phyloP scores from a whole-genome alignment of 2,888 invertebrate genomes.

The Drosophila barbarae region DNA sequence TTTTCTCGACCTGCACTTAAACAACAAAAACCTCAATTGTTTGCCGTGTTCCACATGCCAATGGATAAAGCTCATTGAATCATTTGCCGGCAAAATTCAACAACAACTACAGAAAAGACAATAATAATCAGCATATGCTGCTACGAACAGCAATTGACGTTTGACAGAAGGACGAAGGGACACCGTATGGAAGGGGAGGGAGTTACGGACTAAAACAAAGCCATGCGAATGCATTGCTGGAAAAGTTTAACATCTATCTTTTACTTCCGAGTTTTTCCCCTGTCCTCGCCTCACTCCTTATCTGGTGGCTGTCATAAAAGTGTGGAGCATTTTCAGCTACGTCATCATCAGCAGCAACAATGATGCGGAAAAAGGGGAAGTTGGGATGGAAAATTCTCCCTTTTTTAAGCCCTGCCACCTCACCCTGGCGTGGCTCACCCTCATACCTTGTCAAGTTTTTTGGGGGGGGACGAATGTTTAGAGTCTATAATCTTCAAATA shows the following conservation, averaged over 20 bases:
- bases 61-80: conserved; percentile 65
- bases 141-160: conserved; percentile 52
- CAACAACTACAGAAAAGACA: conserved; percentile 28
- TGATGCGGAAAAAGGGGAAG: conserved; percentile 24
- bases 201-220: conserved; percentile 52
- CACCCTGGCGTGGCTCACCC: conserved; percentile 10
- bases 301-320: conserved; percentile 71
- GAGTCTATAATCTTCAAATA: conserved; percentile 78
- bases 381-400: conserved; percentile 8
- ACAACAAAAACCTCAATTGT: conserved; percentile 12
- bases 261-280: conserved; percentile 21
- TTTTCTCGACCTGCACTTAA: background rate
- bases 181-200: background rate
- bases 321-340: conserved; percentile 70
- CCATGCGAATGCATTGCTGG: conserved; percentile 56
- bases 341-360: conserved; percentile 62
- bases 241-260: conserved; percentile 62
- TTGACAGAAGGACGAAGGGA: conserved; percentile 50
- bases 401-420: conserved; percentile 16
- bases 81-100: conserved; percentile 42
- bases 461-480: conserved; percentile 63
- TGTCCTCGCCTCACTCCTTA: conserved; percentile 43
- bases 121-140: conserved; percentile 40
- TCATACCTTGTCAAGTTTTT: conserved; percentile 59
- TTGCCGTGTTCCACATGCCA: conserved; percentile 44